These are phyloP conservation scores for Polyploca ridens DNA, from an alignment of 2,888 invertebrate genomes.

Conservation along the genomic window DNA sequence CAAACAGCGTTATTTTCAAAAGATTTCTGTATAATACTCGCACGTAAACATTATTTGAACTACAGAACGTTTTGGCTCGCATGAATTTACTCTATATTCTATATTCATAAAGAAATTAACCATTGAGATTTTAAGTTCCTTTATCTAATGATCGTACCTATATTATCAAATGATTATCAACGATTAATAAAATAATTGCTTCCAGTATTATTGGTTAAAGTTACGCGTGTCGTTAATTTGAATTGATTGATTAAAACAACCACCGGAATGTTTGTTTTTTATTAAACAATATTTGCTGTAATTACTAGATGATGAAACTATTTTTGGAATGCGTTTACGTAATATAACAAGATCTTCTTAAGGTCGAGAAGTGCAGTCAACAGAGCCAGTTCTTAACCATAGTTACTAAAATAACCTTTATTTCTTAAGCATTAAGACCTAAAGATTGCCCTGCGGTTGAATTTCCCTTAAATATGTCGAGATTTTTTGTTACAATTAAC, in stretches of 20 bases:
- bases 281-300: neutral
- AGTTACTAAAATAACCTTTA: neutral
- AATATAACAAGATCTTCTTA: constrained; percentile 1
- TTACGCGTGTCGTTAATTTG: neutral
- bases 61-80: neutral
- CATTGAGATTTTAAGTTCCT: too few species aligned
- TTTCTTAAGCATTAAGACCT: neutral
- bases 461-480: constrained; percentile 1
- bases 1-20: constrained; percentile 7
- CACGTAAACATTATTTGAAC: neutral
- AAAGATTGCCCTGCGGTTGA: neutral
- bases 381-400: neutral
- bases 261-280: neutral
- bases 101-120: too few species aligned
- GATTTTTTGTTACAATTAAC: constrained; percentile 10
- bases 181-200: too few species aligned
- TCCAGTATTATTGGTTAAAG: too few species aligned
- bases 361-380: neutral
- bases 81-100: too few species aligned
- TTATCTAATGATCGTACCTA: too few species aligned
- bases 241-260: neutral
- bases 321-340: neutral
- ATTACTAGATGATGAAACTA: neutral
- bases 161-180: too few species aligned
- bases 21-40: constrained; percentile 1